Evolutionary conservation across 2,888 invertebrate genomes (phyloP).

Genomic region (Hemistola chrysoprasaria): DNA sequence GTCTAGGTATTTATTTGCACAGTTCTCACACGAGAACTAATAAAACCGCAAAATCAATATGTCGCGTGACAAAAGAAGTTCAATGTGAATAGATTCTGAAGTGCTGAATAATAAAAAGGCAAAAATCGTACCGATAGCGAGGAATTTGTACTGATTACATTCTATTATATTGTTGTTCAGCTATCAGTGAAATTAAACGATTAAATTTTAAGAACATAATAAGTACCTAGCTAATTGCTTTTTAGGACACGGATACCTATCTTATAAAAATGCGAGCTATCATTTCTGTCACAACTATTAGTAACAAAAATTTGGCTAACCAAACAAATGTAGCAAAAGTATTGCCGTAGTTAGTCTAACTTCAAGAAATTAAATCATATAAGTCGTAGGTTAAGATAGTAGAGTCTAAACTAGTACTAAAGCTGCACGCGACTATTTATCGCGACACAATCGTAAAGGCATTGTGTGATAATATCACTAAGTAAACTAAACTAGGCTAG

Average conservation of each 20-base stretch:
- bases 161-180: constrained; percentile 18
- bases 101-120: constrained; percentile 51
- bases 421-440: constrained; percentile 49
- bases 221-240: no score
- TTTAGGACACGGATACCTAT: no score
- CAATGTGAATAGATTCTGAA: constrained; percentile 42
- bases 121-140: constrained; percentile 24
- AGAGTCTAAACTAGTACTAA: constrained; percentile 31
- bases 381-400: constrained; percentile 9
- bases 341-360: constrained; percentile 4
- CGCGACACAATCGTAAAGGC: constrained; percentile 48
- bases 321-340: neutral
- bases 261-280: no score
- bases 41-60: constrained; percentile 38
- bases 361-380: constrained; percentile 9
- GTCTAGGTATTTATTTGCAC: constrained; percentile 5
- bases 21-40: constrained; percentile 22
- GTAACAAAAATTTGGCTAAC: no score
- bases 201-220: constrained; percentile 6
- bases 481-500: constrained; percentile 48
- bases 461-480: constrained; percentile 52
- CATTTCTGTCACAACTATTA: no score
- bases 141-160: constrained; percentile 22
- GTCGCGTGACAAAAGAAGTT: constrained; percentile 51
- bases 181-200: no score